These are phyloP conservation scores for Carlito syrichta DNA, from an alignment of 2,113 vertebrate species.

Conservation along the genomic window DNA sequence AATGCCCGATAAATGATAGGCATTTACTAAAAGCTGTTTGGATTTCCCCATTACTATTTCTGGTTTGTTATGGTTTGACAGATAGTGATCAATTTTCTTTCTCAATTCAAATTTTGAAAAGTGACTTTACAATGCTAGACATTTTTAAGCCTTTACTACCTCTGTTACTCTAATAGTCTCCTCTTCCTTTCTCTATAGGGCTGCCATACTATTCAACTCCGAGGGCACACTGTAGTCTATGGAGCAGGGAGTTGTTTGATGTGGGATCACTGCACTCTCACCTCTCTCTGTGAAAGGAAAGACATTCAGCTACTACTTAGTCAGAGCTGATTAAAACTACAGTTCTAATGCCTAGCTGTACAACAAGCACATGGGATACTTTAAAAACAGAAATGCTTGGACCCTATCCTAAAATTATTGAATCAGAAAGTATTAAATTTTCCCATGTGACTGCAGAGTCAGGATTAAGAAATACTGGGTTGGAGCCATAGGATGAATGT, in stretches of 20 bases:
- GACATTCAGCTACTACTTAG: not conserved
- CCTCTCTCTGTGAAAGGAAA: not conserved
- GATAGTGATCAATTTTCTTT: not conserved
- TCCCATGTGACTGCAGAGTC: not conserved
- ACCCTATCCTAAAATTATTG: not conserved
- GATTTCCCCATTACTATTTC: not conserved
- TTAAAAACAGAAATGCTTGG: not conserved
- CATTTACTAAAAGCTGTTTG: not conserved
- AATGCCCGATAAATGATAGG: not conserved
- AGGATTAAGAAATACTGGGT: not conserved
- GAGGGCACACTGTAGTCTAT: not conserved
- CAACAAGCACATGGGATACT: not conserved
- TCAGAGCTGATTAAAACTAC: not conserved
- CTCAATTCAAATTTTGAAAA: constrained; percentile 6
- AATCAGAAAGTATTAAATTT: not conserved
- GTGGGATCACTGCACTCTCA: not conserved
- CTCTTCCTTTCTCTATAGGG: not conserved
- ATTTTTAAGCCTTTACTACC: not conserved
- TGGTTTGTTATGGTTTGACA: not conserved
- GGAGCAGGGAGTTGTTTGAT: not conserved
- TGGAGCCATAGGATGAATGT: not conserved
- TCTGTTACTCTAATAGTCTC: not conserved
- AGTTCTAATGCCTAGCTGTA: not conserved
- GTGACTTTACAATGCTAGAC: not conserved
- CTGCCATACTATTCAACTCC: not conserved